Evolutionary conservation across 2,888 invertebrate species (phyloP).

Genomic region (Agonopterix alstromeriana): DNA sequence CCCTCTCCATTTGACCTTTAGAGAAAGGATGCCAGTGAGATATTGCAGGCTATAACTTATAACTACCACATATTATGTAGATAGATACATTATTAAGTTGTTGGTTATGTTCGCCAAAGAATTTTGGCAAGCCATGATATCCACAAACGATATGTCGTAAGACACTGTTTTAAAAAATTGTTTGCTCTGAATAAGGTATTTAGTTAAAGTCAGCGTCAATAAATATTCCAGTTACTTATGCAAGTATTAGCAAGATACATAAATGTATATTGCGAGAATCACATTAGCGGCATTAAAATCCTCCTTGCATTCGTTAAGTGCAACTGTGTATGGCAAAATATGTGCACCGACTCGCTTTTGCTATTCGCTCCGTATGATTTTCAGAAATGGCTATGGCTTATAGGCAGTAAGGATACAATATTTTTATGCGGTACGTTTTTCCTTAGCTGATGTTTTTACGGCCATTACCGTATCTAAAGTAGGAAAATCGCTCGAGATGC

Average conservation of each 20-base stretch:
- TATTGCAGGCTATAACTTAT: too few relatives aligned
- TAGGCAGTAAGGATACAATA: slow-evolving; percentile 70
- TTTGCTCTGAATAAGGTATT: too few relatives aligned
- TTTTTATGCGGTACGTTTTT: slow-evolving; percentile 72
- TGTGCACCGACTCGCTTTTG: slow-evolving; percentile 58
- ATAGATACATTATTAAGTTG: too few relatives aligned
- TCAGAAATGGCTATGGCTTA: slow-evolving; percentile 71
- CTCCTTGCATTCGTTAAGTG: slow-evolving; percentile 68
- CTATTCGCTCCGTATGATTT: slow-evolving; percentile 72
- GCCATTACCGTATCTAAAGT: slow-evolving; percentile 71
- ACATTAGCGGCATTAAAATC: slow-evolving; percentile 70
- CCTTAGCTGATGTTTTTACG: slow-evolving; percentile 62
- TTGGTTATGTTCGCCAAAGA: too few relatives aligned
- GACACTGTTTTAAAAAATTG: too few relatives aligned
- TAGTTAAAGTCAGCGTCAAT: too few relatives aligned
- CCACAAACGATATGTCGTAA: too few relatives aligned
- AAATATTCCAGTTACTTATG: slow-evolving; percentile 28
- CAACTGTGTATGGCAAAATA: slow-evolving; percentile 69
- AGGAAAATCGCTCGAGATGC: slow-evolving; percentile 72
- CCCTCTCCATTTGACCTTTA: too few relatives aligned
- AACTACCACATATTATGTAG: too few relatives aligned
- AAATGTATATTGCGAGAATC: slow-evolving; percentile 62
- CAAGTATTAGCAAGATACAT: slow-evolving; percentile 45
- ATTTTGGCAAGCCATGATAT: too few relatives aligned
- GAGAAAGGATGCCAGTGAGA: too few relatives aligned